Conservation (phyloP, 1,140 invertebrate species). For the Drosophila burlai region DNA sequence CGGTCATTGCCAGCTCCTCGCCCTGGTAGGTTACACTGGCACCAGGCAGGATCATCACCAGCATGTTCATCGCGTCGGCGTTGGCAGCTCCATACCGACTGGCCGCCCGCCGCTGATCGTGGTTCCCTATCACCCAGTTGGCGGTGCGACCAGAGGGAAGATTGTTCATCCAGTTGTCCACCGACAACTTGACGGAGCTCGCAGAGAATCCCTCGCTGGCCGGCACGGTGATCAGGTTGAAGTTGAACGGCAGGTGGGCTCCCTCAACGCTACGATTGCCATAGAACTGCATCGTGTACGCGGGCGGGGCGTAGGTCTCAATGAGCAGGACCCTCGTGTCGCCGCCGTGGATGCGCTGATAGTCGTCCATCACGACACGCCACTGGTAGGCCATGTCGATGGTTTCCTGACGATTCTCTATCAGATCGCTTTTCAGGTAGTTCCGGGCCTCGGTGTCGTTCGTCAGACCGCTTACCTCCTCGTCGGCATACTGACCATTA, state of each 20-base stretch:
- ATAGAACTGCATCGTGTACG: conserved; percentile 87
- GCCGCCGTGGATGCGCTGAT: conserved; percentile 83
- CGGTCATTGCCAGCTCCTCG: conserved; percentile 89
- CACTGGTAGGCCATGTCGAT: conserved; percentile 88
- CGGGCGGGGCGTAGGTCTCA: conserved; percentile 87
- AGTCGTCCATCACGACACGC: conserved; percentile 87
- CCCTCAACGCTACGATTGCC: conserved; percentile 85
- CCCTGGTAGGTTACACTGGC: conserved; percentile 90
- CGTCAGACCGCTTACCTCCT: conserved; percentile 85
- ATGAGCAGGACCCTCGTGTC: conserved; percentile 89
- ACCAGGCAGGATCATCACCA: conserved; percentile 90
- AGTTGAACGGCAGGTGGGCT: conserved; percentile 88
- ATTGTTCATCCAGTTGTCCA: conserved; percentile 85
- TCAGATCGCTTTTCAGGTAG: conserved; percentile 88
- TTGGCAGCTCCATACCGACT: conserved; percentile 87
- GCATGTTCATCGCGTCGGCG: conserved; percentile 89
- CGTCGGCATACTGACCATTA: conserved; percentile 86
- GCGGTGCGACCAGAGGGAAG: conserved; percentile 73
- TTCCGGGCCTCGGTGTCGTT: conserved; percentile 85
- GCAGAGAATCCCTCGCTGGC: conserved; percentile 78
- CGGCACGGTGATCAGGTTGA: conserved; percentile 83
- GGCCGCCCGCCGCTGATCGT: conserved; percentile 88
- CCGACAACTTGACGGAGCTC: conserved; percentile 71
- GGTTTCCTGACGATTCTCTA: conserved; percentile 87
- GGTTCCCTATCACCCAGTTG: conserved; percentile 88